Evolutionary conservation across 2,888 invertebrate genomes (phyloP).

Genomic region (Mongoloraphidia duomilia): DNA sequence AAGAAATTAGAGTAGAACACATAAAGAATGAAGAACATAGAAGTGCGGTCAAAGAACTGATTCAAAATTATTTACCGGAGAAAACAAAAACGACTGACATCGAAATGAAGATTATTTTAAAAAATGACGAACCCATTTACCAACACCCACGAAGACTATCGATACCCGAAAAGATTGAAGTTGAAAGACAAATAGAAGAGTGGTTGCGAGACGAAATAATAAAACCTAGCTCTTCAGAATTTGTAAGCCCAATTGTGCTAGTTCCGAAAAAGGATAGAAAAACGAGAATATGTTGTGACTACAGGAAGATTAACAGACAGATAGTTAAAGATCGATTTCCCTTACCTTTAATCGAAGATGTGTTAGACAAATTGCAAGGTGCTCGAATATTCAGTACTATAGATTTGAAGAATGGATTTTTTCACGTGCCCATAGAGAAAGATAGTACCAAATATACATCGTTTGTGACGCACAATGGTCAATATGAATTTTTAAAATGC

Average conservation of each 20-base stretch:
- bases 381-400: constrained; percentile 19
- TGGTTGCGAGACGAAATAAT: constrained; percentile 22
- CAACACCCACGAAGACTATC: constrained; percentile 17
- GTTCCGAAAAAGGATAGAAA: constrained; percentile 18
- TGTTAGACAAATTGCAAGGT: constrained; percentile 20
- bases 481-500: constrained; percentile 24
- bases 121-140: constrained; percentile 19
- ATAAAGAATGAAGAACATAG: neutral
- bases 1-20: too few species aligned
- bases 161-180: constrained; percentile 14
- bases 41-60: constrained; percentile 9
- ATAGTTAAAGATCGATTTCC: constrained; percentile 20
- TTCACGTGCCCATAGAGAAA: constrained; percentile 22
- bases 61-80: constrained; percentile 15
- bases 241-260: constrained; percentile 20
- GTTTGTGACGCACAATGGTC: constrained; percentile 24
- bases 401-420: constrained; percentile 23
- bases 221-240: constrained; percentile 20
- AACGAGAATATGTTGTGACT: constrained; percentile 24
- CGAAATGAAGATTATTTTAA: constrained; percentile 19
- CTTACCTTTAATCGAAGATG: constrained; percentile 24
- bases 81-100: constrained; percentile 14
- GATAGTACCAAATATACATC: constrained; percentile 21
- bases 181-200: constrained; percentile 18
- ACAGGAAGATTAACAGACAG: constrained; percentile 22